Evolutionary conservation across 1,140 invertebrate genomes (phyloP).

Genomic region (Leguminivora glycinivorella): DNA sequence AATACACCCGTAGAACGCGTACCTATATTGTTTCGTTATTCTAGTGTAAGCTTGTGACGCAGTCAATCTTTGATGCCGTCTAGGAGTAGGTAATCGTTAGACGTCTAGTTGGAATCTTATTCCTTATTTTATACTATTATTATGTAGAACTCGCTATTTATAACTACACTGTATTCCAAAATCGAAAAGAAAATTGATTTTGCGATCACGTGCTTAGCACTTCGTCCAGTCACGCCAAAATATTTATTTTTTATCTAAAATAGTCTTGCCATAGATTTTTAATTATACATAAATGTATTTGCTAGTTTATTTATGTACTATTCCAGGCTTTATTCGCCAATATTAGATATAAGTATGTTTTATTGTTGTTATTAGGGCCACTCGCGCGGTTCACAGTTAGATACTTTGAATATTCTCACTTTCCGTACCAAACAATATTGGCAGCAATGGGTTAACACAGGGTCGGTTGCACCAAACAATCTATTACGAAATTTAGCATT

Average conservation of each 20-base stretch:
- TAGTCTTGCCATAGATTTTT: neutral
- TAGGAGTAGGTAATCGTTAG: constrained; percentile 2
- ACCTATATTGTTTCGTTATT: neutral
- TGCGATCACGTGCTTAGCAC: constrained; percentile 6
- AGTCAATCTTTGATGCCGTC: constrained; percentile 24
- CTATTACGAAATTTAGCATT: too few species aligned
- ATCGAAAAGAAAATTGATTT: neutral
- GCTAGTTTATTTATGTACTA: neutral
- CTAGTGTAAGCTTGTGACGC: neutral
- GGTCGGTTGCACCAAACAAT: too few species aligned
- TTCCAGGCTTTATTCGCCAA: neutral
- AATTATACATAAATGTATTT: neutral
- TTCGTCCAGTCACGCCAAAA: constrained; percentile 15
- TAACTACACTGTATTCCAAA: neutral
- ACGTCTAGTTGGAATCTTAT: constrained; percentile 11
- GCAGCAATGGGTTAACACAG: too few species aligned
- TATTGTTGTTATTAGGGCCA: neutral
- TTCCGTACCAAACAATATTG: too few species aligned
- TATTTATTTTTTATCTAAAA: neutral
- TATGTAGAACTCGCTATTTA: constrained; percentile 7
- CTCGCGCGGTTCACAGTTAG: too few species aligned
- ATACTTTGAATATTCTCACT: too few species aligned
- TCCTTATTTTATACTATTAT: constrained; percentile 2
- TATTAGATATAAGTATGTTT: neutral
- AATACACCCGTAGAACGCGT: neutral